These are phyloP conservation scores for Alces alces DNA, from an alignment of 2,113 vertebrate species.

Conservation along the genomic window DNA sequence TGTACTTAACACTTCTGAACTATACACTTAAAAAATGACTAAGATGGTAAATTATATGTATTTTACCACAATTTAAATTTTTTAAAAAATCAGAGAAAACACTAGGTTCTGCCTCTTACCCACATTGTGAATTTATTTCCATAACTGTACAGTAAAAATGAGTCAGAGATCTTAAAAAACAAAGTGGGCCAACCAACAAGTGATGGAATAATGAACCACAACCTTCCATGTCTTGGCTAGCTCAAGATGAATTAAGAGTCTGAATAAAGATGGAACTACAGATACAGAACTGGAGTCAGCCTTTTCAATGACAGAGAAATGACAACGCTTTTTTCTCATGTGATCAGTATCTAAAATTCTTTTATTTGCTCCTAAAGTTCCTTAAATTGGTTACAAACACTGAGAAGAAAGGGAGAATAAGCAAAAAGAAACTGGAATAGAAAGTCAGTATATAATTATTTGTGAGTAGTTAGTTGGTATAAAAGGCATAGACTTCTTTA, in stretches of 20 bases:
- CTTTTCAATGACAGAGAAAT: neutral
- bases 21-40: neutral
- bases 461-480: neutral
- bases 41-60: neutral
- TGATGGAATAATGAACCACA: neutral
- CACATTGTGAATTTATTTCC: neutral
- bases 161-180: neutral
- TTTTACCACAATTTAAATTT: neutral
- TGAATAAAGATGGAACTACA: neutral
- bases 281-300: neutral
- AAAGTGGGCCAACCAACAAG: neutral
- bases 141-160: neutral
- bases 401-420: neutral
- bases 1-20: neutral
- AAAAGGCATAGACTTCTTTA: neutral
- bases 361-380: neutral
- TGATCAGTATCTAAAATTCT: slow-evolving; percentile 13
- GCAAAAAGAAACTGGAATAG: neutral
- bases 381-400: neutral
- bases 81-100: neutral
- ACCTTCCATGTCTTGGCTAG: too few relatives aligned
- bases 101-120: neutral
- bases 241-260: neutral
- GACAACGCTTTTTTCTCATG: neutral
- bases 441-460: neutral